These are phyloP conservation scores for Dioctria rufipes DNA, from an alignment of 2,888 invertebrate genomes.

Conservation along the genomic window DNA sequence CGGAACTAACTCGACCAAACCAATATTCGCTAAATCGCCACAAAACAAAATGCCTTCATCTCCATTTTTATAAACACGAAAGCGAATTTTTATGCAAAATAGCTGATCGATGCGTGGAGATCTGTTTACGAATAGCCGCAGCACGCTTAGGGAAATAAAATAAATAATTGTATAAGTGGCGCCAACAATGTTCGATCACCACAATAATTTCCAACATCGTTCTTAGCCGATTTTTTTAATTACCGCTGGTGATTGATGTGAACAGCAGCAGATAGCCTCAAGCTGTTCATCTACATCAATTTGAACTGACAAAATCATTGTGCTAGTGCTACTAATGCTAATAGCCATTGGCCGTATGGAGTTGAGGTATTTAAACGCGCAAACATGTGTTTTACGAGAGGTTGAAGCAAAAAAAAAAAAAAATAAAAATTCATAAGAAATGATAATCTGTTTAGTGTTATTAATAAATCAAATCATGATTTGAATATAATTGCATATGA, in stretches of 20 bases:
- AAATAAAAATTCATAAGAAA: background rate
- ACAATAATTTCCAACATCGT: background rate
- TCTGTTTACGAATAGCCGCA: background rate
- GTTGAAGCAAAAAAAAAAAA: background rate
- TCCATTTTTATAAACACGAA: too few species aligned
- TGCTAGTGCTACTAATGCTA: background rate
- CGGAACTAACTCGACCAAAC: too few species aligned
- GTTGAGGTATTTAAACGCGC: too few species aligned
- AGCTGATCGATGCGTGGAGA: background rate
- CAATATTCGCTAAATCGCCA: too few species aligned
- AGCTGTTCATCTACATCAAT: background rate
- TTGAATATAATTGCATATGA: background rate
- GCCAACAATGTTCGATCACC: background rate
- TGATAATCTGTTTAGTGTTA: background rate
- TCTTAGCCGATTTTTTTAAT: conserved; percentile 1
- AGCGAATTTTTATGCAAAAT: conserved; percentile 1
- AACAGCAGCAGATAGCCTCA: background rate
- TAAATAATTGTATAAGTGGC: background rate
- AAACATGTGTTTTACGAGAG: too few species aligned
- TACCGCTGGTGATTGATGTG: background rate
- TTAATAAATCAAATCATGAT: conserved; percentile 1
- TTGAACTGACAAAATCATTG: background rate
- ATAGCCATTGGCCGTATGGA: background rate
- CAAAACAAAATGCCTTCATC: too few species aligned
- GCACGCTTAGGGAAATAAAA: background rate